A percentile compares a stretch with the other conserved stretches of the same genome.
Conservation (phyloP, 2,113 vertebrate genomes). For the Eubucco bourcierii region DNA sequence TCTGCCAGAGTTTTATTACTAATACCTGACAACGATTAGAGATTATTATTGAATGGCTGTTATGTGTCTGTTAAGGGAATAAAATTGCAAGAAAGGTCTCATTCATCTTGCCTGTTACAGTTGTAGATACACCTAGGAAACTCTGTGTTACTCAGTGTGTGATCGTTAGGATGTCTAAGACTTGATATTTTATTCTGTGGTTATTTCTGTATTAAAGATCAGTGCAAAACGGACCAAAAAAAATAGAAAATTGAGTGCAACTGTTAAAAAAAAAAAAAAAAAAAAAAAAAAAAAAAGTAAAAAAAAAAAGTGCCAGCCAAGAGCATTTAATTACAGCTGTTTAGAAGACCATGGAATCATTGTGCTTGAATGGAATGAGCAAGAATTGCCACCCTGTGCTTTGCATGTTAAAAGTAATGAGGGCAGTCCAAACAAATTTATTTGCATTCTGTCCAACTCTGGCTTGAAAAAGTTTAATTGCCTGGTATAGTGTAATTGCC, state of each 20-base stretch:
- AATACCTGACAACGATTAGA: neutral
- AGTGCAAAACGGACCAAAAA: neutral
- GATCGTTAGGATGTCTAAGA: neutral
- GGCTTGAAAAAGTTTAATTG: slow-evolving; percentile 46
- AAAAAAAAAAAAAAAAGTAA: neutral
- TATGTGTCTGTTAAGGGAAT: neutral
- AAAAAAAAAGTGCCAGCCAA: neutral
- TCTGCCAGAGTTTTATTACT: neutral
- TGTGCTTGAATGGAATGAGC: neutral
- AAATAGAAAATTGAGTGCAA: neutral
- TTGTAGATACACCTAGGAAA: neutral
- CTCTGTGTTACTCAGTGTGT: neutral
- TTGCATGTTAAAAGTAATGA: slow-evolving; percentile 63
- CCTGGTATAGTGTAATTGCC: neutral
- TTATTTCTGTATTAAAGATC: neutral
- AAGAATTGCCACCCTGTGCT: slow-evolving; percentile 43
- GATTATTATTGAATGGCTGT: neutral
- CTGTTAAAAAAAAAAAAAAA: too few relatives aligned
- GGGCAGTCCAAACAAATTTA: slow-evolving; percentile 63
- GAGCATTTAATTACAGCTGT: slow-evolving; percentile 31
- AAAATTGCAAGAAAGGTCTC: neutral
- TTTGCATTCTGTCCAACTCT: slow-evolving; percentile 40
- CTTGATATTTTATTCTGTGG: neutral
- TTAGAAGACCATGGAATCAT: slow-evolving; percentile 17
- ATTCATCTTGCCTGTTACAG: neutral